Conservation (phyloP, 2,113 vertebrate species). For the Morone saxatilis region DNA sequence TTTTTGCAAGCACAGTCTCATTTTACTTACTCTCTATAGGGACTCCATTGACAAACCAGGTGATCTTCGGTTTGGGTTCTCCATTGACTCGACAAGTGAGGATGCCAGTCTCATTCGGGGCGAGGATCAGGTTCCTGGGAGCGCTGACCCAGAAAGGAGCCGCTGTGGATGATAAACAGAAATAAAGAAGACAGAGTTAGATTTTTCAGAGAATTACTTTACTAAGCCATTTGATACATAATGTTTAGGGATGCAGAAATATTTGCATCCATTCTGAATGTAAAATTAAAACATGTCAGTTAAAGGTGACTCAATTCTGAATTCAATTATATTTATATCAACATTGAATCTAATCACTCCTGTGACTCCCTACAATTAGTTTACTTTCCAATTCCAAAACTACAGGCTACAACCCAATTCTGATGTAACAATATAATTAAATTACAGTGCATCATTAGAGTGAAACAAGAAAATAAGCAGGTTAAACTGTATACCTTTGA, state of each 20-base stretch:
- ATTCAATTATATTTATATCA: background rate
- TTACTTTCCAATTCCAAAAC: no score
- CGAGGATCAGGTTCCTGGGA: slow-evolving; percentile 94
- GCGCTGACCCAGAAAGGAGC: slow-evolving; percentile 95
- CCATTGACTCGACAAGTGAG: slow-evolving; percentile 92
- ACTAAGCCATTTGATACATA: background rate
- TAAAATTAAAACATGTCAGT: background rate
- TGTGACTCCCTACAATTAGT: no score
- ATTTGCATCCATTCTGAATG: background rate
- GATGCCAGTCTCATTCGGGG: slow-evolving; percentile 93
- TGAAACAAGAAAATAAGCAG: background rate
- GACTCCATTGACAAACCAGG: slow-evolving; percentile 93
- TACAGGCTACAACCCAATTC: background rate
- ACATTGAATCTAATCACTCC: background rate
- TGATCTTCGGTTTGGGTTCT: slow-evolving; percentile 91
- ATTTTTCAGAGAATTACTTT: background rate
- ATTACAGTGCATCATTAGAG: background rate
- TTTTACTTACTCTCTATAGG: slow-evolving; percentile 90
- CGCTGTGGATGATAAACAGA: slow-evolving; percentile 80
- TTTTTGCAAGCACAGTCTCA: background rate
- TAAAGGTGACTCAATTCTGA: background rate
- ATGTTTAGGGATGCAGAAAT: background rate
- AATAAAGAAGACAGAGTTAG: background rate
- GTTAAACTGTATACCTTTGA: slow-evolving; percentile 88
- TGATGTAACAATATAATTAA: background rate